Evolutionary conservation across 64 coral and sea anemone genomes (phyloP), one percentile per base, ranked within the genome.

Genomic region (Astreopora myriophthalma): DNA sequence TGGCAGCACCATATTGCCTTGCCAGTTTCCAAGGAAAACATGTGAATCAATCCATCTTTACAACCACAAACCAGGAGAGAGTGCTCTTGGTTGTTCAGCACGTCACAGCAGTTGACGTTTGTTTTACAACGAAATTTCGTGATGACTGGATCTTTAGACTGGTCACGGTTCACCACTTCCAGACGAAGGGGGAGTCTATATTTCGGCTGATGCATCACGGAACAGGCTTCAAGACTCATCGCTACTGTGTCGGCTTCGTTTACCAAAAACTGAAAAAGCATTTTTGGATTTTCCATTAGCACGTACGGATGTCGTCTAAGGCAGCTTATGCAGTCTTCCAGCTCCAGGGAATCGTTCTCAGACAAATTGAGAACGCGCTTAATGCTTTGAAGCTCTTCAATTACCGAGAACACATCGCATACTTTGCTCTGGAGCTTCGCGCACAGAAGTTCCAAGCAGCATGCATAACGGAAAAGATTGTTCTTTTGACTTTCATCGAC

Each of bases 1-100:
- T 44, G 51, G 28, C 19, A 83, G 6, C 69, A 28, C 92, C 92
- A 94, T 1, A 82, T 55, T 36, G 82, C 75, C 28, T 60, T 62
- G 34, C 92, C 92, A 44, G 75, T 94, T 61, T 94, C 86, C 16
- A 94, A 32, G 40, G 92, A 94, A 86, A 86, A 94, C 64, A 94
- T 46, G 22, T 71, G 55, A 60, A 94, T 22, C 1, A 89, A 34
- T 38, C 92, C 92, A 3, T 38, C 86, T 4, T 62, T 85, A 39
- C 92, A 94, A 1, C 92, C 92, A 61, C 85, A 88, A 19, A 94
- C 85, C 25, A 80, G 34, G 0, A 89, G 68, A 19, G 52, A 64
- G 33, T 81, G 28, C 16, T 62, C 79, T 3, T 57, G 26, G 29
- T 93, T 69, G 1, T 52, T 69, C 34, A 71, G 81, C 28, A 94